Evolutionary conservation across 2,113 vertebrate species (phyloP), one percentile per base, ranked within the genome.

Genomic region (Prionailurus bengalensis): DNA sequence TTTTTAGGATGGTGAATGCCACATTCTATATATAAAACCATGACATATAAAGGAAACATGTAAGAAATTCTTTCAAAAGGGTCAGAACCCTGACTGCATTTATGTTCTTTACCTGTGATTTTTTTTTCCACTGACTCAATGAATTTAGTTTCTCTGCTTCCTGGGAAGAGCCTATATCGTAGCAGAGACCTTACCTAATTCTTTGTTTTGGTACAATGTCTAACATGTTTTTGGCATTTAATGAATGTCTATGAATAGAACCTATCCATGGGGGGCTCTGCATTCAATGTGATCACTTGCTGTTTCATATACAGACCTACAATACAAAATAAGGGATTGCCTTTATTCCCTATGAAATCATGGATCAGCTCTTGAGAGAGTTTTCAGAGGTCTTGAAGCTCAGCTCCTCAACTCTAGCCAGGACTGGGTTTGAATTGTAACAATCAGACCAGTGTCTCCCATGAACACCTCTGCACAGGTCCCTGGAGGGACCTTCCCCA

Each of bases 161-260:
- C 89, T 73, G 73, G 87, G 63, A 90, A 98, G 42, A 94, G 29
- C 55, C 29, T 61, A 29, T 87, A 84, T 94, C 65, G 85, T 80
- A 96, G 51, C 70, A 90, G 81, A 92, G 92, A 80, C 48, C 71
- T 86, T 94, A 84, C 48, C 88, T 97, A 93, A 96, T 89, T 93
- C 90, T 97, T 95, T 98, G 91, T 96, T 96, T 97, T 91, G 84
- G 45, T 86, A 96, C 94, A 97, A 91, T 93, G 68, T 97, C 82
- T 86, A 53, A 45, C 19, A 10, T 90, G 73, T 45, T 96, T 88
- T 42, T 70, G 93, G 55, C 81, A 83, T 93, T 97, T 97, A 98
- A 95, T 89, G 83, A 97, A 96, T 86, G 74, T 82, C 96, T 98
- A 94, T 97, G 97, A 97, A 97, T 95, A 98, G 76, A 36, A n/a